Conservation (phyloP, 2,888 invertebrate species). For the Branchipolynoe longqiensis region DNA sequence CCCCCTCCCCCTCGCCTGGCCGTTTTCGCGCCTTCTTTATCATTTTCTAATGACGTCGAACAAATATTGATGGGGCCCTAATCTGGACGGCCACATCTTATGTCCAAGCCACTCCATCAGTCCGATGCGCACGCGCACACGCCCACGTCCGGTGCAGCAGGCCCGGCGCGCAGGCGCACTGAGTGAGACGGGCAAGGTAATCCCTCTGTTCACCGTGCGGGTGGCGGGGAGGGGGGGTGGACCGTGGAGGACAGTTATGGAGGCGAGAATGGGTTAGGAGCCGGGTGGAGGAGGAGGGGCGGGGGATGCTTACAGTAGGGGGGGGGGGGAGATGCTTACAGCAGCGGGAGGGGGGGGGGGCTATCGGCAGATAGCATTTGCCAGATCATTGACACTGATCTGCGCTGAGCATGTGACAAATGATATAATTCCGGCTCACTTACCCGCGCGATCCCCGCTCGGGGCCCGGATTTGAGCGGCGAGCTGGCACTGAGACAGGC, state of each 20-base stretch:
- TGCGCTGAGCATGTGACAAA: constrained; percentile 40
- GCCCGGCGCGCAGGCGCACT: not conserved
- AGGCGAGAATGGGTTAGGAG: not conserved
- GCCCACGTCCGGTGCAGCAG: not conserved
- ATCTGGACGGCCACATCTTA: constrained; percentile 47
- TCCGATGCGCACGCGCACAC: not conserved
- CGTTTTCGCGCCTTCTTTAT: constrained; percentile 46
- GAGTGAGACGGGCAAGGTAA: not conserved
- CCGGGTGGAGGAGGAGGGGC: not conserved
- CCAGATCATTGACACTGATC: constrained; percentile 16
- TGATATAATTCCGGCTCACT: constrained; percentile 49
- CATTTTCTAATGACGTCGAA: constrained; percentile 50
- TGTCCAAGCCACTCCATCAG: constrained; percentile 51
- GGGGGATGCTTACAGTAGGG: not conserved
- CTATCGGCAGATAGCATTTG: constrained; percentile 2
- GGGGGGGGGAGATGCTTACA: not conserved
- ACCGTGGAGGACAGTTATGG: not conserved
- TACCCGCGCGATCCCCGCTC: not conserved
- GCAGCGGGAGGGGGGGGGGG: not conserved
- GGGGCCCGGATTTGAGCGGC: not conserved
- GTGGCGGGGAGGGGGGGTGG: not conserved
- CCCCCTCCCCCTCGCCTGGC: constrained; percentile 5
- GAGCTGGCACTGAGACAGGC: not conserved
- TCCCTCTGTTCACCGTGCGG: not conserved
- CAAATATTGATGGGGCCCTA: constrained; percentile 51